phyloP scores from a whole-genome alignment of 1,140 invertebrate species.

The Apocrypta bakeri region DNA sequence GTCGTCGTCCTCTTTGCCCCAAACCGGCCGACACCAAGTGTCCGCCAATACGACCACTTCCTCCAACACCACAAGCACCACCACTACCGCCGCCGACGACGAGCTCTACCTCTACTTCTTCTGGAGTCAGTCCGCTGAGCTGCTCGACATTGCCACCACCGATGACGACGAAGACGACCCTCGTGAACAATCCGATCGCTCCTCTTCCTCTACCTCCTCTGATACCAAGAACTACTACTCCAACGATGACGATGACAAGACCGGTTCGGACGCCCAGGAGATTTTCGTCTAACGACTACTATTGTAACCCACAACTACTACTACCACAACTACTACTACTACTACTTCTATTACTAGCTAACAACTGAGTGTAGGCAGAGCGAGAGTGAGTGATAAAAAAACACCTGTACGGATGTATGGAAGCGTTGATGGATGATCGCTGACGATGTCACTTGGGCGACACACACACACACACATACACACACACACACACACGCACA shows the following conservation, averaged over 20 bases:
- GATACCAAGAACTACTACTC: background rate
- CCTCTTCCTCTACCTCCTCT: background rate
- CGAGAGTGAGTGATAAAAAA: background rate
- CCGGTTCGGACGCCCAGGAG: constrained; percentile 67
- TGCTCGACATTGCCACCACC: background rate
- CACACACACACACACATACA: background rate
- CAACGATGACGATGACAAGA: constrained; percentile 19
- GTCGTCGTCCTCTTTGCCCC: constrained; percentile 56
- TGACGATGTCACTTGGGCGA: background rate
- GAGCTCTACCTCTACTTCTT: constrained; percentile 62
- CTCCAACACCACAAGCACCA: too few relatives aligned
- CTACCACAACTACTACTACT: too few relatives aligned
- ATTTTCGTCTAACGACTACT: constrained; percentile 68
- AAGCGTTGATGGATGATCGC: background rate
- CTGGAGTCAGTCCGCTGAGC: constrained; percentile 48
- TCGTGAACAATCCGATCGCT: constrained; percentile 18
- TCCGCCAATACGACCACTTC: too few relatives aligned
- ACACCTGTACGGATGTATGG: background rate
- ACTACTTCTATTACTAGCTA: background rate
- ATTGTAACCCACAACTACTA: background rate
- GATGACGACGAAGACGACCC: constrained; percentile 11
- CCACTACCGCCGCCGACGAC: constrained; percentile 49
- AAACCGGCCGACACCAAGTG: constrained; percentile 56
- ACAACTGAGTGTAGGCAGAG: background rate
- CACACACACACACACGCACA: constrained; percentile 11